Conservation (phyloP, 2,113 vertebrate species). For the Solea solea region DNA sequence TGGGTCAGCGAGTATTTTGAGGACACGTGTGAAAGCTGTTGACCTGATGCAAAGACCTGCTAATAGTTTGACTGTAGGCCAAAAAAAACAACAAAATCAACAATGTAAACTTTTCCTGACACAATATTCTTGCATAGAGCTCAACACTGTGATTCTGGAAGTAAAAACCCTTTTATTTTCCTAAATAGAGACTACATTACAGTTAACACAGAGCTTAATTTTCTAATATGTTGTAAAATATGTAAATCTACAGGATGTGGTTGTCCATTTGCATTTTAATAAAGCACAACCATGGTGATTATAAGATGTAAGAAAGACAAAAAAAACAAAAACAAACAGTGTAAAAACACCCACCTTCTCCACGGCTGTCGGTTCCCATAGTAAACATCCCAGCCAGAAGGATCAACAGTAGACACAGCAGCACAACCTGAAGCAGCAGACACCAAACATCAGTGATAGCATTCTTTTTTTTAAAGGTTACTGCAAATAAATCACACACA, state of each 20-base stretch:
- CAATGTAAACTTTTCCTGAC: neutral
- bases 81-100: neutral
- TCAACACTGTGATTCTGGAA: too few species aligned
- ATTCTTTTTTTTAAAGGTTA: too few species aligned
- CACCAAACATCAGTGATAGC: conserved; percentile 1
- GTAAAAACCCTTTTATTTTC: too few species aligned
- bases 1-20: neutral
- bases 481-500: neutral
- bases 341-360: conserved; percentile 44
- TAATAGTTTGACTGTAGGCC: too few species aligned
- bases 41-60: neutral
- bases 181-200: too few species aligned
- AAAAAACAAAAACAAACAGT: too few species aligned
- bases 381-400: conserved; percentile 69
- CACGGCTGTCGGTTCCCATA: conserved; percentile 38
- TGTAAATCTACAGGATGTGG: too few species aligned
- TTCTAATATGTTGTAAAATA: too few species aligned
- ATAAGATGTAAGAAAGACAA: too few species aligned
- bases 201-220: too few species aligned
- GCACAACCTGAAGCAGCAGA: conserved; percentile 64
- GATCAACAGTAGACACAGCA: conserved; percentile 70
- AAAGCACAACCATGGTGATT: too few species aligned
- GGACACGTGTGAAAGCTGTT: neutral
- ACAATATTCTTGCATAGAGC: neutral
- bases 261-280: too few species aligned